Base-by-base conservation (phyloP, 2,888 invertebrate genomes). In the Yponomeuta plumbellus region DNA sequence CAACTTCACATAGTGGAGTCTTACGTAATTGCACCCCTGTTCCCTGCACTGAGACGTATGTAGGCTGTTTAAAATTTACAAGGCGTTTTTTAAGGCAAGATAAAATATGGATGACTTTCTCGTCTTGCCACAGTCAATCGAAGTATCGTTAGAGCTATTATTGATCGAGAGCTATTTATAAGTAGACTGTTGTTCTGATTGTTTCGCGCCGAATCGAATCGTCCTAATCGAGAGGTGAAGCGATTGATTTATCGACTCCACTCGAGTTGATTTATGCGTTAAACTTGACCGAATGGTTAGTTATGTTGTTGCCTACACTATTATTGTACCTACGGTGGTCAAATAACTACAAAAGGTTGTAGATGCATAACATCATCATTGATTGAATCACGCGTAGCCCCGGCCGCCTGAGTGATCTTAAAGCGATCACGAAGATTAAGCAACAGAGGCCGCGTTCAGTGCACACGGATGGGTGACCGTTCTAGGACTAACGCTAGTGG, bases 231-330 rank as follows among this genome's bases (percentile, higher is more conserved):
- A 78, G 76, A 80, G 83, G 83, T 85, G 79, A 79, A 77, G 77
- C 77, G 80, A 81, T 83, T 88, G 88, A 88, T 88, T 83, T 82
- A 88, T 88, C 75, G 81, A 76, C 74, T 75, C 77, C 76, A 76
- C 73, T 75, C 71, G 72, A 71, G 77, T 78, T 87, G 87, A 89
- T 89, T 88, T 87, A 89, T 88, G 78, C 79, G 75, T 74, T 79
- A 75, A 76, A 80, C 73, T 77, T 76, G 79, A 79, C 71, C 73
- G 74, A 73, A 72, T 80, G 80, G 81, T 78, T 67, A 72, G 74
- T 80, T 73, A 69, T 68, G 73, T 68, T 71, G 67, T 66, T 66
- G 75, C 73, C 69, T 21, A 23, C 59, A 23, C 23, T 21, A 58
- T 58, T 58, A 58, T 58, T 21, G 58, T 20, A 21, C 23, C 23